Evolutionary conservation across 2,888 invertebrate genomes (phyloP).

Genomic region (Oscheius onirici): DNA sequence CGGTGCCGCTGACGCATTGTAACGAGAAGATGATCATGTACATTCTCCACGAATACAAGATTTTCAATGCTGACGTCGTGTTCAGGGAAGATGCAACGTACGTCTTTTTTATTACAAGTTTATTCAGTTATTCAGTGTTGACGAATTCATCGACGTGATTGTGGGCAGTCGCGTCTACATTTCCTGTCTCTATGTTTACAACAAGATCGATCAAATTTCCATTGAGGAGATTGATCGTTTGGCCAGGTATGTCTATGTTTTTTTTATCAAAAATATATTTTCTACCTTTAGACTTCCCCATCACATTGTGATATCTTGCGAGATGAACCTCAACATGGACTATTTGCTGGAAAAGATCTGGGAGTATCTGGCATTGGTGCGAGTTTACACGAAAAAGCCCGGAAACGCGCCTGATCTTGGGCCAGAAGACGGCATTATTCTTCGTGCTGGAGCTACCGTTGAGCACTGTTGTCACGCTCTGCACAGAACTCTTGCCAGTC

Average conservation of each 20-base stretch:
- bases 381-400: conserved; percentile 98
- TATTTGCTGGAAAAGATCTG: conserved; percentile 88
- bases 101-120: not conserved
- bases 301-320: conserved; percentile 82
- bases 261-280: no score
- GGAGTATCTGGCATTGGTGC: conserved; percentile 90
- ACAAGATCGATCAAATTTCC: conserved; percentile 99
- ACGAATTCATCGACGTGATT: conserved; percentile 97
- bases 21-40: conserved; percentile 97
- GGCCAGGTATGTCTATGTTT: conserved; percentile 76
- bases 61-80: conserved; percentile 79
- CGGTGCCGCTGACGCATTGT: conserved; percentile 88
- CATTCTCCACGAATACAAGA: conserved; percentile 96
- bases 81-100: conserved; percentile 94
- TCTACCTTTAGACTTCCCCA: conserved; percentile 52
- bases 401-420: conserved; percentile 76
- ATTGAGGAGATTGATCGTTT: conserved; percentile 81
- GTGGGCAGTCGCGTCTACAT: conserved; percentile 78
- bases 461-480: conserved; percentile 98
- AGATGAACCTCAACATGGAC: conserved; percentile 97
- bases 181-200: conserved; percentile 95
- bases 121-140: conserved; percentile 73
- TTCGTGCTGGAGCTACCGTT: conserved; percentile 87
- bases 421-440: conserved; percentile 84
- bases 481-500: conserved; percentile 89